Conservation (phyloP, 2,113 vertebrate species). For the Blennius ocellaris region DNA sequence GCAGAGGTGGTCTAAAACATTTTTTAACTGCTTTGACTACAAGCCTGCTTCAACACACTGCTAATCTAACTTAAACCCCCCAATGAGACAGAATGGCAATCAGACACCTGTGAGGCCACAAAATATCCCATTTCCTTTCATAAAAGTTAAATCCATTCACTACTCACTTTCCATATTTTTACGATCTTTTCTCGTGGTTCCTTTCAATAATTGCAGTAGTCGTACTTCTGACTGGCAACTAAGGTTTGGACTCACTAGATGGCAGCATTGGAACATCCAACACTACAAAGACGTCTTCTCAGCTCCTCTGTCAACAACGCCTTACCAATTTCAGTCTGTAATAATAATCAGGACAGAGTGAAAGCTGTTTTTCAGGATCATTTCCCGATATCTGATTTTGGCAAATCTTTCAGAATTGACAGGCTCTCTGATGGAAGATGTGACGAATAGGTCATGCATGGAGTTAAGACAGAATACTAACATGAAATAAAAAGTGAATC, state of each 20-base stretch:
- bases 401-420: not conserved
- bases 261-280: constrained; percentile 41
- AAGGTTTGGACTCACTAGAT: constrained; percentile 43
- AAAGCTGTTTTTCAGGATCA: not conserved
- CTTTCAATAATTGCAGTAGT: no score
- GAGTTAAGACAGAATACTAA: not conserved
- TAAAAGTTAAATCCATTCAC: not conserved
- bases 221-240: constrained; percentile 19
- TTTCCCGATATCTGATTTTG: not conserved
- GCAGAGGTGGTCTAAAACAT: no score
- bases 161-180: not conserved
- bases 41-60: not conserved
- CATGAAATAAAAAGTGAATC: not conserved
- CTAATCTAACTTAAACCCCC: no score
- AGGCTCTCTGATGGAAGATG: not conserved
- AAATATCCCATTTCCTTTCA: not conserved
- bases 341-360: not conserved
- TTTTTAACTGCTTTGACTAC: not conserved
- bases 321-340: no score
- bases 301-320: not conserved
- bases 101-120: not conserved
- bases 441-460: not conserved
- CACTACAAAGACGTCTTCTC: not conserved
- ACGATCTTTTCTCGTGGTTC: not conserved
- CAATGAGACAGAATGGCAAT: no score